phyloP scores from a whole-genome alignment of 2,113 vertebrate species.

The Cromileptes altivelis region DNA sequence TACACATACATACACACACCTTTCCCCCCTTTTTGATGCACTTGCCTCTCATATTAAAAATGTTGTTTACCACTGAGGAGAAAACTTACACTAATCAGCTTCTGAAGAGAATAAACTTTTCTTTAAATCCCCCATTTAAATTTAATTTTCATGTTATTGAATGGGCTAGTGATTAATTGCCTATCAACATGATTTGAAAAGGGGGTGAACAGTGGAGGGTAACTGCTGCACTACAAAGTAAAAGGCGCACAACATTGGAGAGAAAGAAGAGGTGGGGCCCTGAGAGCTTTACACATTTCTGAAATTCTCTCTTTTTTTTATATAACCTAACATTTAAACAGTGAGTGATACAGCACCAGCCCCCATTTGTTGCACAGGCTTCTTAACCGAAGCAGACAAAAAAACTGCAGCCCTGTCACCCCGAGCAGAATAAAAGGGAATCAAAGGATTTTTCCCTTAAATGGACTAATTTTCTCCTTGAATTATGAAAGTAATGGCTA shows the following conservation, averaged over 20 bases:
- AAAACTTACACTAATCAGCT: not conserved
- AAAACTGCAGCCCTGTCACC: conserved; percentile 86
- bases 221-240: conserved; percentile 61
- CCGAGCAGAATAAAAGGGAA: conserved; percentile 90
- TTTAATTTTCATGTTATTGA: conserved; percentile 64
- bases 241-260: conserved; percentile 34
- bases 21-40: not conserved
- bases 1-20: conserved; percentile 16
- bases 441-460: conserved; percentile 94
- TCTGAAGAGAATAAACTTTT: conserved; percentile 2
- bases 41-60: not conserved
- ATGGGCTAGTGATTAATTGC: conserved; percentile 77
- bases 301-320: conserved; percentile 74
- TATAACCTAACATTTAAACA: conserved; percentile 62
- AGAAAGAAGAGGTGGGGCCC: conserved; percentile 54
- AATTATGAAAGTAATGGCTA: conserved; percentile 99
- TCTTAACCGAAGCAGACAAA: conserved; percentile 87
- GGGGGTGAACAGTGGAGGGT: conserved; percentile 68
- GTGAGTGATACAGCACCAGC: conserved; percentile 85
- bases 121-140: conserved; percentile 23
- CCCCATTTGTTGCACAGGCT: conserved; percentile 83
- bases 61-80: conserved; percentile 6
- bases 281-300: conserved; percentile 68
- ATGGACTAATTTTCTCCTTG: conserved; percentile 99
- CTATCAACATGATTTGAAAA: conserved; percentile 73